Conservation (phyloP, 2,113 vertebrate species). For the Hypocryptadius cinnamomeus region DNA sequence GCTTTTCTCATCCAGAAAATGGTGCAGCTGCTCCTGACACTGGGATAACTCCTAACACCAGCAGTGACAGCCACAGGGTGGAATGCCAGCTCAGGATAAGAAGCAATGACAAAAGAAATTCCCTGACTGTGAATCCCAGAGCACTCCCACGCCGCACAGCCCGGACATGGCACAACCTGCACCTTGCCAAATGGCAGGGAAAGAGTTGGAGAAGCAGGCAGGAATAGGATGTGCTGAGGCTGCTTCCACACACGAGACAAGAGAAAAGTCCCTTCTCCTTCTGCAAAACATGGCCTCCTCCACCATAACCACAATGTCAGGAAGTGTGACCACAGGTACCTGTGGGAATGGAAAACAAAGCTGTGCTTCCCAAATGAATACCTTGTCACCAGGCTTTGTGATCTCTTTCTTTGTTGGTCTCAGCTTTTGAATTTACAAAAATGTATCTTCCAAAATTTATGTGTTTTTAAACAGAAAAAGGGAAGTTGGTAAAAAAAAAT, state of each 20-base stretch:
- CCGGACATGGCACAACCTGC: not conserved
- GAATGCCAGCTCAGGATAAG: not conserved
- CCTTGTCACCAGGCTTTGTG: not conserved
- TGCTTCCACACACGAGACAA: rapidly evolving
- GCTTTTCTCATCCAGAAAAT: conserved; percentile 27
- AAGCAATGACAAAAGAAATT: not conserved
- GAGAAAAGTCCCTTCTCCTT: not conserved
- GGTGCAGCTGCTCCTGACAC: not conserved
- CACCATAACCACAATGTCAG: not conserved
- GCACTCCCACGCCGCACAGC: not conserved
- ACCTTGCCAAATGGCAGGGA: not conserved
- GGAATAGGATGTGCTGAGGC: not conserved
- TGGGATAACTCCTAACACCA: not conserved
- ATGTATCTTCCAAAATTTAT: rapidly evolving
- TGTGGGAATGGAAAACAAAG: not conserved
- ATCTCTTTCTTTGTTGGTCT: not conserved
- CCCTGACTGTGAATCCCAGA: not conserved
- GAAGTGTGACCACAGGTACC: not conserved
- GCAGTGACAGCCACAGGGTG: not conserved
- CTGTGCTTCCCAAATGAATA: not conserved
- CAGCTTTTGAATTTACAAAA: not conserved
- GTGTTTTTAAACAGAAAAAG: not conserved
- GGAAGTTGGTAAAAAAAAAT: not conserved
- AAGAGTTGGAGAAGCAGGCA: not conserved
- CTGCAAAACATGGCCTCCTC: not conserved